Evolutionary conservation across 2,888 invertebrate species (phyloP).

Genomic region (Drosophila subsilvestris): DNA sequence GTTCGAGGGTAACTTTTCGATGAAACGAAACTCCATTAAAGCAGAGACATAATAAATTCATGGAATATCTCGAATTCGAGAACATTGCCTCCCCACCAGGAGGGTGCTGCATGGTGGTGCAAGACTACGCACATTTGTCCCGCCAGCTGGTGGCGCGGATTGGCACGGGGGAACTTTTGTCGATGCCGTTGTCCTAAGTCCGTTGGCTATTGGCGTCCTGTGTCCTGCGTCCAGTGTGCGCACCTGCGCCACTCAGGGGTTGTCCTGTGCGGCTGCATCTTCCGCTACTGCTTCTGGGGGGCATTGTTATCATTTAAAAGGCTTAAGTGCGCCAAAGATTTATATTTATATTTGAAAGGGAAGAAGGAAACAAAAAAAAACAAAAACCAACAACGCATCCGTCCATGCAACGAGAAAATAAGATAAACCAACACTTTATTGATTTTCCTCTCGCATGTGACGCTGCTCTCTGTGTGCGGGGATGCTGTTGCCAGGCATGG

Average conservation of each 20-base stretch:
- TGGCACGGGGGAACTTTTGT: constrained; percentile 6
- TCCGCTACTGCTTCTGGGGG: constrained; percentile 14
- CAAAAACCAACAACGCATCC: constrained; percentile 13
- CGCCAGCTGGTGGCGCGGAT: neutral
- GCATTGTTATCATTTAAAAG: constrained; percentile 77
- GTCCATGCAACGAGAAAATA: constrained; percentile 49
- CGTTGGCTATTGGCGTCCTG: constrained; percentile 7
- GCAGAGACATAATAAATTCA: constrained; percentile 42
- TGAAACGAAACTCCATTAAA: constrained; percentile 37
- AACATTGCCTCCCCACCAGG: neutral
- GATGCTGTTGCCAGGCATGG: constrained; percentile 61
- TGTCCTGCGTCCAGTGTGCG: constrained; percentile 30
- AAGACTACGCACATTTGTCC: constrained; percentile 11
- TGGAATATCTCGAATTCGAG: constrained; percentile 24
- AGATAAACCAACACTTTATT: constrained; percentile 71
- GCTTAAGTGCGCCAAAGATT: constrained; percentile 74
- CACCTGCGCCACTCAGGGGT: constrained; percentile 59
- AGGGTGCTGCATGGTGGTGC: neutral
- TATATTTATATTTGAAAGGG: constrained; percentile 72
- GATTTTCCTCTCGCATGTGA: constrained; percentile 65
- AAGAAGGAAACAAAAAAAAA: constrained; percentile 29
- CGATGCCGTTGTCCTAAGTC: constrained; percentile 19
- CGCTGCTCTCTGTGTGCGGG: constrained; percentile 25
- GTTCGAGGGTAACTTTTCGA: constrained; percentile 20
- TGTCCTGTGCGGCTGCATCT: constrained; percentile 26